Percentiles rank a stretch among this genome's conserved stretches.
Conservation (phyloP, 2,888 invertebrate genomes). For the Leptinotarsa rubiginosa region DNA sequence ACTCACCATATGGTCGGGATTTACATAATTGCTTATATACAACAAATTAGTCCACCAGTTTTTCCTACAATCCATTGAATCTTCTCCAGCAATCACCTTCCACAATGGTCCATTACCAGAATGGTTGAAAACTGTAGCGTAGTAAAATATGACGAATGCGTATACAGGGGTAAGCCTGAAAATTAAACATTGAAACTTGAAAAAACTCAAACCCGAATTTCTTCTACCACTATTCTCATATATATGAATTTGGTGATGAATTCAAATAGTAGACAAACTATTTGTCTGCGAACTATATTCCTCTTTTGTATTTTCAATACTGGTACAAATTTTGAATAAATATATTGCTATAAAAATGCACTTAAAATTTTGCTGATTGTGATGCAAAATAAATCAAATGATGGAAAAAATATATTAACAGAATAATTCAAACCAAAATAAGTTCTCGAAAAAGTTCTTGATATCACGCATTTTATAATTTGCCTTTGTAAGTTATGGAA, state of each 20-base stretch:
- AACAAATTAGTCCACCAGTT: conserved; percentile 76
- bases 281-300: background rate
- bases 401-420: too few relatives aligned
- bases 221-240: background rate
- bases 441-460: too few relatives aligned
- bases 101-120: conserved; percentile 74
- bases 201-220: background rate
- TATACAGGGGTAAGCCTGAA: conserved; percentile 68
- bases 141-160: conserved; percentile 71
- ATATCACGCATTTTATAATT: too few relatives aligned
- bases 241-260: background rate
- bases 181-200: conserved; percentile 17
- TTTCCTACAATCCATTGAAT: conserved; percentile 69
- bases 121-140: conserved; percentile 69
- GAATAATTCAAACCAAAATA: too few relatives aligned
- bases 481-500: too few relatives aligned
- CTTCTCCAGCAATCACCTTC: conserved; percentile 68
- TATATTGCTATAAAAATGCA: too few relatives aligned
- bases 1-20: conserved; percentile 71
- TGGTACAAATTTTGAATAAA: too few relatives aligned
- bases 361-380: too few relatives aligned
- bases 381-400: too few relatives aligned
- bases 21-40: conserved; percentile 73
- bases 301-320: too few relatives aligned
- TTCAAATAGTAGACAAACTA: background rate